These are phyloP conservation scores for Phenacoccus solenopsis DNA, from an alignment of 1,140 invertebrate species.

Conservation along the genomic window DNA sequence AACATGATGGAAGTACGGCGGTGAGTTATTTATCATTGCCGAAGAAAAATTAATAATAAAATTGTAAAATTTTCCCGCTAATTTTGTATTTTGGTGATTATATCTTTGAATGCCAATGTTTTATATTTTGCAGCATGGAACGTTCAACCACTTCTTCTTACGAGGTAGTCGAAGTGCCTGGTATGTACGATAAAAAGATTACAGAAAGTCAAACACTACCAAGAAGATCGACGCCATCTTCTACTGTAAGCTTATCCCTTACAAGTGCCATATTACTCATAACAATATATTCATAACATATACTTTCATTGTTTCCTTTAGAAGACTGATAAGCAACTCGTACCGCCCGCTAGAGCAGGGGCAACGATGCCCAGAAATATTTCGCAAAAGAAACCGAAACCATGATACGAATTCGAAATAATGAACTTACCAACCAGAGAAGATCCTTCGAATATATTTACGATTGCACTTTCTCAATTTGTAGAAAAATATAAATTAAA, in stretches of 20 bases:
- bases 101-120: no score
- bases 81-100: no score
- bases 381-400: neutral
- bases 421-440: neutral
- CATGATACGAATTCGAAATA: neutral
- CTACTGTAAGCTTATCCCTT: neutral
- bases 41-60: neutral
- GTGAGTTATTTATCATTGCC: neutral
- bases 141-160: neutral
- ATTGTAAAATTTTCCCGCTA: neutral
- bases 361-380: neutral
- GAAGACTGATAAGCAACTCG: neutral
- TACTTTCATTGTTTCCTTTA: neutral
- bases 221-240: neutral
- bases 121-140: conserved; percentile 10
- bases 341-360: neutral
- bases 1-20: neutral
- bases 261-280: no score
- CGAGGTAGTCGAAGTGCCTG: neutral
- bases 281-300: neutral
- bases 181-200: neutral
- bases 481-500: neutral
- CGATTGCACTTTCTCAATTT: neutral
- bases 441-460: neutral
- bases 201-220: neutral